These are phyloP conservation scores for Micromussa lordhowensis DNA, from an alignment of 92 coral and sea anemone genomes.

Conservation along the genomic window DNA sequence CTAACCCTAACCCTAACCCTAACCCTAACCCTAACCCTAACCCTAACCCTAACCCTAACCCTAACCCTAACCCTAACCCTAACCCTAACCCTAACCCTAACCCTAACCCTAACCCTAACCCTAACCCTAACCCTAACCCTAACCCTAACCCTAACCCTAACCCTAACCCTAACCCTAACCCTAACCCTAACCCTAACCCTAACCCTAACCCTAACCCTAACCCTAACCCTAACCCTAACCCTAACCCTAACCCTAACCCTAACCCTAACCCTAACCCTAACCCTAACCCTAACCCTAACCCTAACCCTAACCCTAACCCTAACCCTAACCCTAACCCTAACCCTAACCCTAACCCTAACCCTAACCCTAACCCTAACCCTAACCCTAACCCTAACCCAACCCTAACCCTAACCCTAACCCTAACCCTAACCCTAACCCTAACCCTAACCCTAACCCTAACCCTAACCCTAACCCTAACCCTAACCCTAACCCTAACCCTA, in stretches of 20 bases:
- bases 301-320: conserved; percentile 46
- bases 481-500: conserved; percentile 39
- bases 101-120: conserved; percentile 53
- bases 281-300: conserved; percentile 60
- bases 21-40: conserved; percentile 52
- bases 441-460: conserved; percentile 51
- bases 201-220: conserved; percentile 43
- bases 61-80: conserved; percentile 53
- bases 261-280: conserved; percentile 59
- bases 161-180: conserved; percentile 64
- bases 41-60: conserved; percentile 55
- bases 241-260: conserved; percentile 49
- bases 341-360: conserved; percentile 47
- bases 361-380: conserved; percentile 31
- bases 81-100: conserved; percentile 42
- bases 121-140: conserved; percentile 25
- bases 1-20: conserved; percentile 60
- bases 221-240: conserved; percentile 43
- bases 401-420: conserved; percentile 52
- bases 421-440: conserved; percentile 55
- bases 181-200: conserved; percentile 45
- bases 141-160: conserved; percentile 47
- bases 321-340: conserved; percentile 44
- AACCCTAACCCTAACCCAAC: conserved; percentile 24
- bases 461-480: conserved; percentile 51